Evolutionary conservation across 2,797 vertebrate genomes (phyloP), one percentile per base, ranked within the genome.

Genomic region (Lagocephalus sceleratus): DNA sequence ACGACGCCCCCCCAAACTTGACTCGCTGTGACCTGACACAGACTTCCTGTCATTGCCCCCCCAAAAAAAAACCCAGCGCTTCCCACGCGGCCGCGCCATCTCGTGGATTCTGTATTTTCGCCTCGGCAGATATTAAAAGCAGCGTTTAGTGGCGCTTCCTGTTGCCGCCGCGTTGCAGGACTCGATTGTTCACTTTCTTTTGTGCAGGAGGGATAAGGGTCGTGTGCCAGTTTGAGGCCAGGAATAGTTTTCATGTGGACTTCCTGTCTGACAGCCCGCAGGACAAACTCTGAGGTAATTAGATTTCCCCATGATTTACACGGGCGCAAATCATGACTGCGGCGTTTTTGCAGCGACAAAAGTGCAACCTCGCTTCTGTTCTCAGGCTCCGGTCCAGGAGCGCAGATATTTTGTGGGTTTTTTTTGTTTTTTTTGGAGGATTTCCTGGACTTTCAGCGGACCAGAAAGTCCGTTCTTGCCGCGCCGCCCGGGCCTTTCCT

Each of bases 401-500:
- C 12, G 11, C 32, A 35, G 32, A 35, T 35, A 10, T 12, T 35
- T 32, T 11, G 32, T 2, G 29, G 9, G 9, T 29, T 29, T 11
- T 29, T 25, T 29, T 29, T 29, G 2, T 2, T 10, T 68, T 45
- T 25, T 64, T 66, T 63, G 32, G 25, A 42, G 42, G n/a, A n/a
- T n/a, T n/a, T n/a, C n/a, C n/a, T 58, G 32, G 58, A 35, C 11
- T 35, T 35, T 35, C 32, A 35, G 26, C 5, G 11, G 26, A 61
- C 29, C 38, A 56, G 55, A 67, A 67, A 63, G 55, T 14, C 45
- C 35, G 51, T 64, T 54, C 35, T 52, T 14, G 8, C 26, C 29
- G 29, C 41, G 43, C 64, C 38, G 56, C 54, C 62, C 69, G 50
- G 21, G 57, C 63, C 51, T 16, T 68, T 69, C 54, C 44, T 47